A percentile compares a stretch with the other conserved stretches of the same genome.
Evolutionary conservation across 2,113 vertebrate genomes (phyloP).

Genomic region (Irena cyanogastra): DNA sequence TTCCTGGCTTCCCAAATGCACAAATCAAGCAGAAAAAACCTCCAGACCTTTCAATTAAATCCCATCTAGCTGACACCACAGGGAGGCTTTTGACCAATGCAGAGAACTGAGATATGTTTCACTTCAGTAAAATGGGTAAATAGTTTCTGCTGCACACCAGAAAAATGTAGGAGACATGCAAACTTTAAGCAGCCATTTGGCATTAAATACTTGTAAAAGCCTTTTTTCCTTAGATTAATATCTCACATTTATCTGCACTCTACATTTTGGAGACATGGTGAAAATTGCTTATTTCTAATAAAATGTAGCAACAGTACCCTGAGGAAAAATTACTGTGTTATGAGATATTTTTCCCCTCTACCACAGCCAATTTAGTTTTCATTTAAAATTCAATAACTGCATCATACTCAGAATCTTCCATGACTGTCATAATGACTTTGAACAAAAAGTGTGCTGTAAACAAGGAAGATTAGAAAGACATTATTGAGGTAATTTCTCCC

Average conservation of each 20-base stretch:
- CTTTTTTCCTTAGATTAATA: slow-evolving; percentile 45
- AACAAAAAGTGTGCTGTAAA: slow-evolving; percentile 64
- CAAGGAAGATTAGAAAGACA: slow-evolving; percentile 64
- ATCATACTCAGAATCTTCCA: slow-evolving; percentile 56
- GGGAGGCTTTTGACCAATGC: neutral
- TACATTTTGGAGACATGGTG: slow-evolving; percentile 38
- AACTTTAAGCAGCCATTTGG: neutral
- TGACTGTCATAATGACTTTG: slow-evolving; percentile 57
- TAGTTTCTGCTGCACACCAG: neutral
- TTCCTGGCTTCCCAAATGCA: neutral
- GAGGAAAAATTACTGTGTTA: slow-evolving; percentile 67
- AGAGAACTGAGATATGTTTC: neutral
- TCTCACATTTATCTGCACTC: slow-evolving; percentile 37
- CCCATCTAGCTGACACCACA: neutral
- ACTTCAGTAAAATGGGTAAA: neutral
- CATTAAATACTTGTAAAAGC: slow-evolving; percentile 48
- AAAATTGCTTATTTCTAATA: slow-evolving; percentile 73
- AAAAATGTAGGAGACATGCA: slow-evolving; percentile 14
- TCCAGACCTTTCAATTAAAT: neutral
- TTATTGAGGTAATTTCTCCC: slow-evolving; percentile 56
- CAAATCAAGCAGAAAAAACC: neutral
- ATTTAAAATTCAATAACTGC: slow-evolving; percentile 74
- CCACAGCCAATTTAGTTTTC: slow-evolving; percentile 68
- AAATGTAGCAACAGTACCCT: slow-evolving; percentile 60
- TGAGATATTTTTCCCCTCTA: slow-evolving; percentile 62